Base-by-base conservation (phyloP, 2,888 invertebrate genomes). In the Amblyjoppa fuscipennis region DNA sequence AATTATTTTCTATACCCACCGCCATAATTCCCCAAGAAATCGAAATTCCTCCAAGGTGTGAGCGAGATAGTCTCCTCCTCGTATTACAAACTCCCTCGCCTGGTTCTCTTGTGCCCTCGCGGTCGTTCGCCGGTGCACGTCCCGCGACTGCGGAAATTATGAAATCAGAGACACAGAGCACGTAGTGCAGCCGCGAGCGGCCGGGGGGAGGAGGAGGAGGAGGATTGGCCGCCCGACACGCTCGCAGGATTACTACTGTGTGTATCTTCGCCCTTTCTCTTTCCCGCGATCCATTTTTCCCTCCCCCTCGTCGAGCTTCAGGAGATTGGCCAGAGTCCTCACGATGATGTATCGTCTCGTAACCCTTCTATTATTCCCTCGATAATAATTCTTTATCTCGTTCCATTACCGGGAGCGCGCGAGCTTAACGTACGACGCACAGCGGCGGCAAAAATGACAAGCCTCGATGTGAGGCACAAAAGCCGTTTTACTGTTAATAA, bases 141-240 rank as follows among this genome's bases (percentile, higher is more conserved):
- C 88, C 91, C 91, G 90, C 61, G 83, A 90, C 90, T 91, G 91
- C 94, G 94, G 94, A 94, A 94, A 94, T 94, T 94, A 93, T 93
- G 93, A 94, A 94, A 94, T 94, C 93, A 93, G 91, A 93, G 91
- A 94, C 93, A 92, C 94, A 90, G 91, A 87, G 92, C 94, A 94
- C 94, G 94, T 94, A 93, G 89, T 86, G 73, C 74, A 73, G 70
- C 73, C 83, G 76, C 70, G 79, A 53, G 66, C n/a, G 76, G 9
- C 7, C 20, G 38, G 13, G 20, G 20, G 20, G 20, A 20, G 20
- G 75, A 34, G 66, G 34, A 38, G 64, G 66, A 13, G 45, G 73
- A 13, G 53, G 71, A 45, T 76, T 53, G 41, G 75, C 64, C 41
- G n/a, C 49, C 38, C 59, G 41, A 61, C 70, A 66, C 79, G 25